Percentiles rank a stretch among this genome's conserved stretches.
phyloP scores from a whole-genome alignment of 2,797 vertebrate genomes.

The Taeniopygia guttata region DNA sequence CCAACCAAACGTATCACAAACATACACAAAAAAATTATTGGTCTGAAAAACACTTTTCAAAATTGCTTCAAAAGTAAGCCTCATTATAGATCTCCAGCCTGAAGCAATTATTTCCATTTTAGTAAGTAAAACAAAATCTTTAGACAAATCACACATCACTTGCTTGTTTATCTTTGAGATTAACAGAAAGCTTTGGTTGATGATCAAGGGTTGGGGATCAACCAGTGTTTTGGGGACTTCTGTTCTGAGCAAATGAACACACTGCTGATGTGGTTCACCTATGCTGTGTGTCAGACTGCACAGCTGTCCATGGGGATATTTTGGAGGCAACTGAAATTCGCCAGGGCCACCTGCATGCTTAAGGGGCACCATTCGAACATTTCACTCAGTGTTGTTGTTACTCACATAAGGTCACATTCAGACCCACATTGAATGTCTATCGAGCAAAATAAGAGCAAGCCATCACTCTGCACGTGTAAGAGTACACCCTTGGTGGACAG shows the following conservation, averaged over 20 bases:
- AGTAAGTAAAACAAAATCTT: slow-evolving; percentile 54
- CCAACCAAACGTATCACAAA: accelerated
- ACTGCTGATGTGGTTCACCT: slow-evolving; percentile 2
- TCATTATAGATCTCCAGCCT: slow-evolving; percentile 42
- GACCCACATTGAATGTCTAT: neutral
- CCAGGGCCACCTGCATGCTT: neutral
- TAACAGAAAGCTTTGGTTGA: slow-evolving; percentile 29
- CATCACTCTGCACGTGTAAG: too few species aligned
- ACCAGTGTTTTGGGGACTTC: slow-evolving; percentile 14
- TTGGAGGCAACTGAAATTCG: neutral
- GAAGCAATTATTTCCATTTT: slow-evolving; percentile 30
- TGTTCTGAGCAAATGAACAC: neutral
- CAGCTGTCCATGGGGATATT: neutral
- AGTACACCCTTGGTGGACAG: neutral
- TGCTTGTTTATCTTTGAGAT: slow-evolving; percentile 39
- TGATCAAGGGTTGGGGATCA: slow-evolving; percentile 1
- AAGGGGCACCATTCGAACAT: accelerated
- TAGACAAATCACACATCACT: slow-evolving; percentile 28
- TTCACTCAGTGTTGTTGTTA: neutral
- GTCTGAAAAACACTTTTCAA: neutral
- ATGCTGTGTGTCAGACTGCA: slow-evolving; percentile 15
- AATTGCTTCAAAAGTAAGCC: neutral
- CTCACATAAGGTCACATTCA: neutral
- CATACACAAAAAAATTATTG: neutral
- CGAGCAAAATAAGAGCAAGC: neutral